Conservation (phyloP, 2,113 vertebrate species). For the Sminthopsis crassicaudata region DNA sequence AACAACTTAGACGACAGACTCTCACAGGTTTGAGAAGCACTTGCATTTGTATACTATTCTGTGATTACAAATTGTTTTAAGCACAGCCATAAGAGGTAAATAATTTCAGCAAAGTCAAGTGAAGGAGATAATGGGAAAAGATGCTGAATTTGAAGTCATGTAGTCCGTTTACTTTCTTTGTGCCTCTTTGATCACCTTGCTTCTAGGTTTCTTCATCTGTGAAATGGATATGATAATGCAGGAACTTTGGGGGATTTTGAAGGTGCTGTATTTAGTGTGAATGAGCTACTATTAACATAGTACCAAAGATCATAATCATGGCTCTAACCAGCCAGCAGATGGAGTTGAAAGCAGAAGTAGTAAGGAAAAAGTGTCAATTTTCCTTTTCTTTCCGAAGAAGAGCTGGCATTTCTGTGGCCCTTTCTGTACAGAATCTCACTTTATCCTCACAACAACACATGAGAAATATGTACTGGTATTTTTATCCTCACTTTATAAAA, state of each 20-base stretch:
- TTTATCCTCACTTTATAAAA: not conserved
- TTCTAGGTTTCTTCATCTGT: not conserved
- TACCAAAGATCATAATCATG: not conserved
- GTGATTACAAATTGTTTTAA: not conserved
- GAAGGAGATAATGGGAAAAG: not conserved
- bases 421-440: not conserved
- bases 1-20: not conserved
- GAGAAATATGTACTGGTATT: not conserved
- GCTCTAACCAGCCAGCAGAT: not conserved
- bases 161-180: not conserved
- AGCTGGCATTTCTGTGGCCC: not conserved
- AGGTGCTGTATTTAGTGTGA: not conserved
- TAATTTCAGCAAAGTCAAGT: not conserved
- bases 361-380: not conserved
- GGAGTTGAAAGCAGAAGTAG: not conserved
- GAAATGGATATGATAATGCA: not conserved
- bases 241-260: not conserved
- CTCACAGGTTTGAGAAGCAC: not conserved
- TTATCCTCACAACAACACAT: not conserved
- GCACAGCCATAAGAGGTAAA: not conserved
- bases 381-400: not conserved
- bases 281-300: not conserved
- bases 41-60: not conserved
- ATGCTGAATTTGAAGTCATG: not conserved
- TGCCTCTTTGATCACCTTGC: not conserved